These are phyloP conservation scores for Perccottus glenii DNA, from an alignment of 2,113 vertebrate species.

Conservation along the genomic window DNA sequence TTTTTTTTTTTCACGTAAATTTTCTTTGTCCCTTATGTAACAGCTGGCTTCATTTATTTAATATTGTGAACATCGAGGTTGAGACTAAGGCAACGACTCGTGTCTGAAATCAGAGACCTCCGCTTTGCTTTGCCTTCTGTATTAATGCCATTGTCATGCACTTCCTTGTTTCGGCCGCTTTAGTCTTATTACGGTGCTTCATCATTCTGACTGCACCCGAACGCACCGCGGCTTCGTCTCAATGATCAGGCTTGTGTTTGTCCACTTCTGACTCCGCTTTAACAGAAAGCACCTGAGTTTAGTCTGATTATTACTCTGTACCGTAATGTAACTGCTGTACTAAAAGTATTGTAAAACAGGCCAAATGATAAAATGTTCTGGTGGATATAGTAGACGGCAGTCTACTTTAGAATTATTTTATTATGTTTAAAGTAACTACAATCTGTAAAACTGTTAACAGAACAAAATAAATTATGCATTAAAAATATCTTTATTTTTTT, in stretches of 20 bases:
- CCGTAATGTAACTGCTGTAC: too few species aligned
- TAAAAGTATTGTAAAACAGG: not conserved
- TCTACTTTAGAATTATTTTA: too few species aligned
- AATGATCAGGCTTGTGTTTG: not conserved
- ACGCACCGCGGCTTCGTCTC: slow-evolving; percentile 14
- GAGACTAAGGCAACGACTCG: slow-evolving; percentile 15
- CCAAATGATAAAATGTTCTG: too few species aligned
- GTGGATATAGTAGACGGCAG: too few species aligned
- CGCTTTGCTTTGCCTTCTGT: slow-evolving; percentile 38
- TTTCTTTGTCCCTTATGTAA: slow-evolving; percentile 21
- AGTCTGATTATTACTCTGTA: slow-evolving; percentile 6
- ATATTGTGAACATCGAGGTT: slow-evolving; percentile 47
- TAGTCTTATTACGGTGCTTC: slow-evolving; percentile 49
- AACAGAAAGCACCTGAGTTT: not conserved
- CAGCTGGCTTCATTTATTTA: slow-evolving; percentile 28
- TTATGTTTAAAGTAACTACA: too few species aligned
- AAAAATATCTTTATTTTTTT: too few species aligned
- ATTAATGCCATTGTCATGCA: slow-evolving; percentile 62
- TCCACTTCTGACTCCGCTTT: not conserved
- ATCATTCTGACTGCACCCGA: slow-evolving; percentile 61
- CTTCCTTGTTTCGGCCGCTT: slow-evolving; percentile 55
- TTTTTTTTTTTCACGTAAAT: too few species aligned
- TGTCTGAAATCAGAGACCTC: slow-evolving; percentile 37
- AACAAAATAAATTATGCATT: too few species aligned
- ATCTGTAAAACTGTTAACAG: too few species aligned